phyloP scores from a whole-genome alignment of 1,140 invertebrate genomes.

The Maniola jurtina region DNA sequence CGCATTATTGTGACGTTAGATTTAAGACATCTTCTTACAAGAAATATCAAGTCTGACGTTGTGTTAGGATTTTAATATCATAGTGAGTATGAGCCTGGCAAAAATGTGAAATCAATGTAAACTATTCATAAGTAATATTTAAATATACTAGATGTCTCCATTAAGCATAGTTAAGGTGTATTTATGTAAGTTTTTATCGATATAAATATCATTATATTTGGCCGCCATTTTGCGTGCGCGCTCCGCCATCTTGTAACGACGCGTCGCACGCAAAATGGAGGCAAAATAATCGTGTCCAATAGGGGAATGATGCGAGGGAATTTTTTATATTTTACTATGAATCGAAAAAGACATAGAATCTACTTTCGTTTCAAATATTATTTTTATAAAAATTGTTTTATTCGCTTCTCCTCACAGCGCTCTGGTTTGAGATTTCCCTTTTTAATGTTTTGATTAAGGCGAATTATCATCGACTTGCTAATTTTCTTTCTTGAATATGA shows the following conservation, averaged over 20 bases:
- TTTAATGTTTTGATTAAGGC: background rate
- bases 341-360: slow-evolving; percentile 69
- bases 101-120: slow-evolving; percentile 57
- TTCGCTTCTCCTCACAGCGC: slow-evolving; percentile 39
- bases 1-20: no score
- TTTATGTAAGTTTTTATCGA: slow-evolving; percentile 72
- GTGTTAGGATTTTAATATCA: background rate
- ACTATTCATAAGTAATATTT: slow-evolving; percentile 64
- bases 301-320: slow-evolving; percentile 68
- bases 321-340: slow-evolving; percentile 78
- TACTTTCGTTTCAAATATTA: slow-evolving; percentile 55
- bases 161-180: slow-evolving; percentile 66
- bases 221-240: slow-evolving; percentile 45
- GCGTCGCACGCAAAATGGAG: slow-evolving; percentile 41
- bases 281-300: slow-evolving; percentile 65
- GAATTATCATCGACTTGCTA: background rate
- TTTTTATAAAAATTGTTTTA: slow-evolving; percentile 50
- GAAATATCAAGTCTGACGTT: no score
- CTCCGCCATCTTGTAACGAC: slow-evolving; percentile 10
- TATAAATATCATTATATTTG: slow-evolving; percentile 60
- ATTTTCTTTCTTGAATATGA: background rate
- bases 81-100: background rate
- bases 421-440: slow-evolving; percentile 40
- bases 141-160: slow-evolving; percentile 68
- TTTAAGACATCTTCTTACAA: no score